Base-by-base conservation (phyloP, 1,140 invertebrate genomes). In the Monochamus saltuarius region DNA sequence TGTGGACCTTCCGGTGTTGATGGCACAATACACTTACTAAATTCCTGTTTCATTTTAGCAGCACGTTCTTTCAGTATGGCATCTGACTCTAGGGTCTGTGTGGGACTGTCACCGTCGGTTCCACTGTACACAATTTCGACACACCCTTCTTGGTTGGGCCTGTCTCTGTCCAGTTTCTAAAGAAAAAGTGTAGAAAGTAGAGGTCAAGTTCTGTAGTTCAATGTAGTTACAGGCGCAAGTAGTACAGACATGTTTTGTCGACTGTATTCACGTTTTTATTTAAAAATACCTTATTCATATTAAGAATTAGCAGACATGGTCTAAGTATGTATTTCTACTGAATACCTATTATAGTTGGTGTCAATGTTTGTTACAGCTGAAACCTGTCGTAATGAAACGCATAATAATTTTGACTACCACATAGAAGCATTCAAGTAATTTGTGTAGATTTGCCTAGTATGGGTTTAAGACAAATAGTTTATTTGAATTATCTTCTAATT, bases 1-100 rank as follows among this genome's bases (percentile, higher is more conserved):
- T 14, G 8, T 7, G 43, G 36, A 40, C 49, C 37, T 40, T 53
- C 39, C 35, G 35, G 42, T 29, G 22, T 45, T 0, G 56, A 29
- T 2, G 61, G 22, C 9, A 52, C 39, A 4, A 78, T 62, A 46
- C 65, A 62, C 35, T 71, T 74, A n/a, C 68, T 70, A 46, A 78
- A 80, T 54, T 81, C 79, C 10, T 81, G 68, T 53, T 74, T 73
- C 75, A 81, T 76, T 47, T 81, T 76, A 4, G 73, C 74, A 4
- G 75, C 74, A 4, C 77, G 64, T 56, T 80, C 74, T 34, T 80
- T 79, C 4, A 79, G 53, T 38, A 76, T 68, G 9, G 70, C 68
- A 34, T 81, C 79, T 0, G 78, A 74, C 59, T 80, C 79, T 52
- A 80, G 69, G 0, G 64, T 45, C 22, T 71, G 69, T 7, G 73